Conservation (phyloP, 2,797 vertebrate species). For the Poeciliopsis infans region DNA sequence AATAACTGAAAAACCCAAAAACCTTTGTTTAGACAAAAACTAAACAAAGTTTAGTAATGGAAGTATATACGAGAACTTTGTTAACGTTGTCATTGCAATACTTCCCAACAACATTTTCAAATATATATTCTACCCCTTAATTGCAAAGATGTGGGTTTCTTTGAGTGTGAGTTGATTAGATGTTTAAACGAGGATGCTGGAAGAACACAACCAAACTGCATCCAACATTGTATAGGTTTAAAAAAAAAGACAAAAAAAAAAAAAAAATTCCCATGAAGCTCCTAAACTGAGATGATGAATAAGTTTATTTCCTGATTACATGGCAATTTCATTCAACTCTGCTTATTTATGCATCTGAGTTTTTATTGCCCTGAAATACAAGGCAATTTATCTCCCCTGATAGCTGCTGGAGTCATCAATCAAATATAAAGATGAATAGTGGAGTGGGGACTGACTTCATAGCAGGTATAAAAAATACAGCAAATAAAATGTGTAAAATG, state of each 20-base stretch:
- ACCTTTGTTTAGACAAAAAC: too few relatives aligned
- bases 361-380: slow-evolving; percentile 47
- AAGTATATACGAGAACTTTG: background rate
- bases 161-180: slow-evolving; percentile 8
- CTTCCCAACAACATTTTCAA: background rate
- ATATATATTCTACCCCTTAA: background rate
- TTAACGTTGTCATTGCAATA: background rate
- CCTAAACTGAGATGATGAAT: slow-evolving; percentile 54
- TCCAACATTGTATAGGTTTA: slow-evolving; percentile 35
- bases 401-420: slow-evolving; percentile 27
- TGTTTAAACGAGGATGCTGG: slow-evolving; percentile 26
- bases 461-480: slow-evolving; percentile 21
- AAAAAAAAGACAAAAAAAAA: background rate
- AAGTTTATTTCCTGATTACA: slow-evolving; percentile 59
- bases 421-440: slow-evolving; percentile 41
- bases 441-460: slow-evolving; percentile 41
- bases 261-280: slow-evolving; percentile 22
- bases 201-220: slow-evolving; percentile 47
- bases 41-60: background rate
- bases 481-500: slow-evolving; percentile 24
- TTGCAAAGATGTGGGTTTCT: background rate
- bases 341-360: slow-evolving; percentile 64
- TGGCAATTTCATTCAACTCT: slow-evolving; percentile 23
- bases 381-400: slow-evolving; percentile 34
- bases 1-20: too few relatives aligned